Percentiles rank a stretch among this genome's conserved stretches.
These are phyloP conservation scores for Grallaria varia DNA, from an alignment of 2,113 vertebrate genomes.

Conservation along the genomic window DNA sequence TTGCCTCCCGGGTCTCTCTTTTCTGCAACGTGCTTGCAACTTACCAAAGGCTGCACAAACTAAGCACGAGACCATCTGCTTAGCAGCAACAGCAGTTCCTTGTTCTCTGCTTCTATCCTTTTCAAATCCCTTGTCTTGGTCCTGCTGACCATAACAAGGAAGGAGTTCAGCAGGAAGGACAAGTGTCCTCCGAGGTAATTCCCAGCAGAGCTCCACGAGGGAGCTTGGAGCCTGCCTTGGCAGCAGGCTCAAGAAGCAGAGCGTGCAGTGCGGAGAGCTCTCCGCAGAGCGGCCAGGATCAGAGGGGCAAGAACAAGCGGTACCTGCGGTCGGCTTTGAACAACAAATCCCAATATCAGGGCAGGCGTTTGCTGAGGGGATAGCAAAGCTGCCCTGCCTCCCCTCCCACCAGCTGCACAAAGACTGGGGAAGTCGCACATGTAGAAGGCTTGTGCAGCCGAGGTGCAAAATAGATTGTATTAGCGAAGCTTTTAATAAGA, in stretches of 20 bases:
- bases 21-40: accelerated
- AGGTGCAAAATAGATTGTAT: neutral
- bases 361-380: neutral
- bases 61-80: neutral
- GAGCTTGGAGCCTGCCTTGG: neutral
- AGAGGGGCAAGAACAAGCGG: neutral
- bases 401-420: neutral
- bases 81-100: neutral
- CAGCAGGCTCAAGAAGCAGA: neutral
- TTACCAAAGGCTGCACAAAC: neutral
- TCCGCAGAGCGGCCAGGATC: neutral
- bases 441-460: neutral
- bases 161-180: neutral
- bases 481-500: conserved; percentile 59
- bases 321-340: neutral
- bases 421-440: neutral
- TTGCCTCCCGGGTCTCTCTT: neutral
- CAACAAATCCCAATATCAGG: neutral
- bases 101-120: neutral
- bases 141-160: neutral
- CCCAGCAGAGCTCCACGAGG: neutral
- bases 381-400: neutral
- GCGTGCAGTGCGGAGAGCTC: neutral
- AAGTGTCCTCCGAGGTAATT: neutral
- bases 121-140: neutral